Evolutionary conservation across 2,797 vertebrate species (phyloP), one percentile per base, ranked within the genome.

Genomic region (Muscicapa striata): DNA sequence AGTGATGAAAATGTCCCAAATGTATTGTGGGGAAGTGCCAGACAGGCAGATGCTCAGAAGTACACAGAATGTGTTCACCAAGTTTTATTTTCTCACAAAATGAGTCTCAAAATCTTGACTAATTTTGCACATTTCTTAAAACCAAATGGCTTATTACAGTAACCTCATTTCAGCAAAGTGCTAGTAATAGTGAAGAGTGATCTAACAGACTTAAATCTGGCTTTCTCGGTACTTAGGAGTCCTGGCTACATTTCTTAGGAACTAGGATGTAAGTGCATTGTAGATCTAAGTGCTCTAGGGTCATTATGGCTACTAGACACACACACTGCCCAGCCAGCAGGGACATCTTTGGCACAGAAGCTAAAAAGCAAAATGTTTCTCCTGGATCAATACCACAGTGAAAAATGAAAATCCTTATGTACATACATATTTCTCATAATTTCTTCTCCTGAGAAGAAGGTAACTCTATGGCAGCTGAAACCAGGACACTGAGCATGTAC

Each of bases 1-100:
- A 90, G 87, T 62, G 59, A 84, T 76, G 41, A 90, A 96, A 90
- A 89, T n/a, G 36, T 69, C 91, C 90, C 70, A 92, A 90, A 87
- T 82, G 38, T 82, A 92, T 89, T 93, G 64, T 80, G 29, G 19
- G 52, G 49, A 95, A 79, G 59, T 79, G 84, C 63, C 70, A 92
- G 89, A 93, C 77, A 90, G 64, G 49, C 80, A 95, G 93, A 91
- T 72, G 57, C 64, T 90, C 3, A 2, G 30, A 93, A 89, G 21
- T 77, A 85, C 52, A 87, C 48, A 70, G 57, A 91, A 87, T 77
- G 61, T 79, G 49, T 87, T 94, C 75, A 64, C 40, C 20, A 79
- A 85, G 57, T 89, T 84, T 87, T 92, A 34, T 94, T 93, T 95
- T 87, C 32, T 78, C 34, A 66, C 36, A 67, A 81, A 94, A 73